A percentile compares a stretch with the other conserved stretches of the same genome.
Conservation (phyloP, 2,113 vertebrate genomes). For the Ibidorhyncha struthersii region DNA sequence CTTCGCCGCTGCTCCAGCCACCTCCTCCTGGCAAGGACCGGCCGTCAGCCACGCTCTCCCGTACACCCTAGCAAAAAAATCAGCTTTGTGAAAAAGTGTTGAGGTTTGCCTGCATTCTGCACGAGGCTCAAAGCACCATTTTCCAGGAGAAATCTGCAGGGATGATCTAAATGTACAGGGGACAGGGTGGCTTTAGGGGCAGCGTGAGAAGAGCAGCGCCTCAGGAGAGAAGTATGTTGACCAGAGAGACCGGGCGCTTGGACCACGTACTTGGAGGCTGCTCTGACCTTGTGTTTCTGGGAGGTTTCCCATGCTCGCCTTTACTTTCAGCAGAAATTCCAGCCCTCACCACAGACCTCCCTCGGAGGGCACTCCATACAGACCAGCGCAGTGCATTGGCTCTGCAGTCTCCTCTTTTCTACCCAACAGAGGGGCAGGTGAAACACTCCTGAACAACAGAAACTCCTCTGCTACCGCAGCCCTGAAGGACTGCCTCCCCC, state of each 20-base stretch:
- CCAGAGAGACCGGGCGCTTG: fast-evolving
- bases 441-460: too few species aligned
- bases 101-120: not conserved
- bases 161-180: fast-evolving
- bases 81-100: fast-evolving
- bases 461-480: not conserved
- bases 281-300: not conserved
- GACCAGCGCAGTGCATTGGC: fast-evolving
- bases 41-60: fast-evolving
- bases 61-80: fast-evolving
- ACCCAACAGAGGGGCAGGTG: not conserved
- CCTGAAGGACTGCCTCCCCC: not conserved
- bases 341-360: too few species aligned
- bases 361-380: not conserved
- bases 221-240: not conserved
- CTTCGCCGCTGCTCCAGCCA: not conserved
- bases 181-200: not conserved
- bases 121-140: fast-evolving
- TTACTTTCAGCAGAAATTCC: not conserved
- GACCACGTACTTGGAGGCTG: fast-evolving
- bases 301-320: not conserved
- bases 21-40: fast-evolving
- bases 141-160: not conserved
- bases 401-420: not conserved
- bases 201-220: not conserved